These are phyloP conservation scores for Drosophila macrospina DNA, from an alignment of 2,888 invertebrate genomes.

Conservation along the genomic window DNA sequence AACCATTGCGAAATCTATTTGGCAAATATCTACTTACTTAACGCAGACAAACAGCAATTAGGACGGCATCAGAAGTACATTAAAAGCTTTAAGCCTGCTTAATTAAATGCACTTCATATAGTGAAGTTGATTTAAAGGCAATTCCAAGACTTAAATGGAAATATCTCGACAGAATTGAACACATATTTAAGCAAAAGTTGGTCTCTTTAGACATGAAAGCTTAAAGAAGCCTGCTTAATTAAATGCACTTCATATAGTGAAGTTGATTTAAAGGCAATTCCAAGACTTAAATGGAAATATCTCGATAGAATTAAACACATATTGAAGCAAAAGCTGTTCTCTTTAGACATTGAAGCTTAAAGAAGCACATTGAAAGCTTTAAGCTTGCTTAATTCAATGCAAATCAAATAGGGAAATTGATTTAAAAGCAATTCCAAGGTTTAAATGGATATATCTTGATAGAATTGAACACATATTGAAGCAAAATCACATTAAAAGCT, in stretches of 20 bases:
- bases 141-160: neutral
- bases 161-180: neutral
- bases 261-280: neutral
- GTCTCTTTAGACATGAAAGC: too few species aligned
- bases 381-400: neutral
- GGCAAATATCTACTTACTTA: slow-evolving; percentile 1
- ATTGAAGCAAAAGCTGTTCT: too few species aligned
- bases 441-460: neutral
- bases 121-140: neutral
- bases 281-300: neutral
- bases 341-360: too few species aligned
- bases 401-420: neutral
- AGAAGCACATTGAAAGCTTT: too few species aligned
- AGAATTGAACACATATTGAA: neutral
- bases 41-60: slow-evolving; percentile 10
- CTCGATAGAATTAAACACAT: neutral
- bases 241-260: neutral
- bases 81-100: neutral
- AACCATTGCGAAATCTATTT: neutral
- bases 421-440: neutral
- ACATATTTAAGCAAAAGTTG: neutral
- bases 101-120: slow-evolving; percentile 1
- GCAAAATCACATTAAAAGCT: too few species aligned
- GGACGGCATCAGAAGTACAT: neutral
- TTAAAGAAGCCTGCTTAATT: neutral